Conservation (phyloP, 2,113 vertebrate species). For the Aegotheles bennettii region DNA sequence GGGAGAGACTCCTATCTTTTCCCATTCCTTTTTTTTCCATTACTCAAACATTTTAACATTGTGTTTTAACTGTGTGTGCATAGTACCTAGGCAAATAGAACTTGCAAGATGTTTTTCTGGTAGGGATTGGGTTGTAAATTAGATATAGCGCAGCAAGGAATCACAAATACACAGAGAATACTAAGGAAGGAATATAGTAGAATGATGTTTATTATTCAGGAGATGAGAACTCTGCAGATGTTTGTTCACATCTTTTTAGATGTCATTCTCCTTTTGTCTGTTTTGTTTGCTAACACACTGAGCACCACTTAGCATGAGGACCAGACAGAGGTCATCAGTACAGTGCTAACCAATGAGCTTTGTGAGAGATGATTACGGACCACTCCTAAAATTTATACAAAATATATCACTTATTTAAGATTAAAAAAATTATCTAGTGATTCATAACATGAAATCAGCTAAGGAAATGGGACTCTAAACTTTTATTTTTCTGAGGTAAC, state of each 20-base stretch:
- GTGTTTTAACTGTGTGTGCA: not conserved
- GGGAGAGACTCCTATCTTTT: not conserved
- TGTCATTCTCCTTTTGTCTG: not conserved
- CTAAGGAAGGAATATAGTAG: slow-evolving; percentile 4
- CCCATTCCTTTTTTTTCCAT: not conserved
- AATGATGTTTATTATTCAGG: slow-evolving; percentile 38
- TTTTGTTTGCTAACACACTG: not conserved
- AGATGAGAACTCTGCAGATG: slow-evolving; percentile 39
- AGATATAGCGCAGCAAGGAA: not conserved
- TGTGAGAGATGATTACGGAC: not conserved
- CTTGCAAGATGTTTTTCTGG: not conserved
- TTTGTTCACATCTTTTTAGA: not conserved
- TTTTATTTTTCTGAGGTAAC: not conserved
- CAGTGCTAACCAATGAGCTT: not conserved
- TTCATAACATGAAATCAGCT: not conserved
- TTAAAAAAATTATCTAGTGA: not conserved
- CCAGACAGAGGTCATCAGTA: not conserved
- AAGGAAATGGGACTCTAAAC: not conserved
- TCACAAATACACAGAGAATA: slow-evolving; percentile 21
- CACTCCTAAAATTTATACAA: not conserved
- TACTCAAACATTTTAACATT: not conserved
- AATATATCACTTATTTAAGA: not conserved
- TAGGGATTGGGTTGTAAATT: slow-evolving; percentile 4
- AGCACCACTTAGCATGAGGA: not conserved
- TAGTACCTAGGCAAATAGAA: not conserved